These are phyloP conservation scores for Eilema caniola DNA, from an alignment of 2,888 invertebrate genomes.

Conservation along the genomic window DNA sequence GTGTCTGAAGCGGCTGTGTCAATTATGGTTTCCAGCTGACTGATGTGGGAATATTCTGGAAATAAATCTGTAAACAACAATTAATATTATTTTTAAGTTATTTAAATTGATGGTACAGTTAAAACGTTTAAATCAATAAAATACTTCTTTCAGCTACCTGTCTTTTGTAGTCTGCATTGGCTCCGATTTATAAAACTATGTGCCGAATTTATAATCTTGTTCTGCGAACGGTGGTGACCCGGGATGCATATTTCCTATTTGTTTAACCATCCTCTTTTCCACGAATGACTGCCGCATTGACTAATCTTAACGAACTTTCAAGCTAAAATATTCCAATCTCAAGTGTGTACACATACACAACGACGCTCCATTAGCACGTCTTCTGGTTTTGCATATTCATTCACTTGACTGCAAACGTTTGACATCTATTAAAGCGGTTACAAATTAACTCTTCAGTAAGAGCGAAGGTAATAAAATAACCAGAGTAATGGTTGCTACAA, in stretches of 20 bases:
- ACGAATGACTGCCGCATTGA: not conserved
- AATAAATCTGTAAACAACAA: not conserved
- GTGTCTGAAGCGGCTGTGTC: slow-evolving; percentile 59
- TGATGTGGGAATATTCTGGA: not conserved
- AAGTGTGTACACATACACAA: slow-evolving; percentile 7
- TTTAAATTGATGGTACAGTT: no score
- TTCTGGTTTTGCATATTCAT: slow-evolving; percentile 47
- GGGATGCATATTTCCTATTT: not conserved
- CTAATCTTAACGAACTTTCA: not conserved
- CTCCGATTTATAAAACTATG: no score
- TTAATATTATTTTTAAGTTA: not conserved
- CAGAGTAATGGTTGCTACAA: slow-evolving; percentile 43
- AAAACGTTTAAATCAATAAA: no score
- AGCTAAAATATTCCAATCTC: slow-evolving; percentile 9
- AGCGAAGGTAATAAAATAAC: slow-evolving; percentile 49
- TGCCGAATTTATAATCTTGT: no score
- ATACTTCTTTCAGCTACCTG: no score
- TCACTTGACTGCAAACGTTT: slow-evolving; percentile 20
- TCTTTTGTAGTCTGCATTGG: no score
- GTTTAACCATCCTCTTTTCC: not conserved
- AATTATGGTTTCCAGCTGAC: slow-evolving; percentile 22
- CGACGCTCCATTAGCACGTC: slow-evolving; percentile 21
- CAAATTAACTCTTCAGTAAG: slow-evolving; percentile 46
- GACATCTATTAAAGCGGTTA: slow-evolving; percentile 36
- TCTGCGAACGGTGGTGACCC: not conserved